Evolutionary conservation across 2,113 vertebrate species (phyloP), one percentile per base, ranked within the genome.

Genomic region (Macheiramphus alcinus): DNA sequence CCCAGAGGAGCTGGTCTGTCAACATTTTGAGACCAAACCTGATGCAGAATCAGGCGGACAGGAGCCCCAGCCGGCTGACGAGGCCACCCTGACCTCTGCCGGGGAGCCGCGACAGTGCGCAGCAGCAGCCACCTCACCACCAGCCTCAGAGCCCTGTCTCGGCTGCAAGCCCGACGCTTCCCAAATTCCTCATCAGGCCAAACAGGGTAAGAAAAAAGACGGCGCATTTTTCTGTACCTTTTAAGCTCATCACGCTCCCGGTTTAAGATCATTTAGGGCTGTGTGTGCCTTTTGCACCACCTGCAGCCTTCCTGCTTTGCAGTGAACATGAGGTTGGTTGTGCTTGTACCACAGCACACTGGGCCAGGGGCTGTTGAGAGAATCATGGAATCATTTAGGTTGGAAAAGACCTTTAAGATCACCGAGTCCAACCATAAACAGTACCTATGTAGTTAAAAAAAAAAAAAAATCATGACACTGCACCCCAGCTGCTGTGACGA

Each of bases 11-110:
- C 1, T 1, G 23, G 7, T 10, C 68, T 17, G 43, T 7, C 56
- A 31, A 8, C 18, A 0, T 17, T 25, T 9, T 6, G 16, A 16
- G 21, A n/a, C 27, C 15, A 0, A n/a, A n/a, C 3, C 13, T 2
- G 19, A 22, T 0, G 2, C 0, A 3, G 32, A 17, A 34, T 1
- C 16, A 25, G 25, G 8, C 13, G 18, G 52, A 6, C 5, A 5
- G 17, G 5, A 50, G 53, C 17, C 9, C 21, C 25, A 10, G 1
- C 0, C 2, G 1, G 34, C 27, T 25, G 32, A 5, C 0, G 11
- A 29, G 42, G 42, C 23, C 59, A 31, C 73, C n/a, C 80, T 6
- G 70, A 26, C 90, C 74, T 74, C 88, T 94, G 74, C 93, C 1
- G 80, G 89, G 32, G 27, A 75, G 11, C 19, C 0, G 13, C 0